Base-by-base conservation (phyloP, 2,888 invertebrate genomes). In the Bugula neritina region DNA sequence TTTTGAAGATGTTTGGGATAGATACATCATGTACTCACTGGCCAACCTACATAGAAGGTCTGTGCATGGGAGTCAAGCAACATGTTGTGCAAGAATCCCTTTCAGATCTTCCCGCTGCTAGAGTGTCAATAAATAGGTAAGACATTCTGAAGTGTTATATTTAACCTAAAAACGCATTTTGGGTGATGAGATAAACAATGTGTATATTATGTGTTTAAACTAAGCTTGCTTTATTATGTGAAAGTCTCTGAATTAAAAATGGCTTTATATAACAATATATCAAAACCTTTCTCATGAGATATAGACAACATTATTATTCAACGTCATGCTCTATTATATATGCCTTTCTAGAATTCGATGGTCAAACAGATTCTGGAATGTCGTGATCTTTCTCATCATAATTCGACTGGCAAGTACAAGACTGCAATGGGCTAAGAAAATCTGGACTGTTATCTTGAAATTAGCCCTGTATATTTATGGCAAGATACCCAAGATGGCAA, bases 41-140 rank as follows among this genome's bases (percentile, higher is more conserved):
- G 84, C 76, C 78, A 3, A 76, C 78, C 2, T 84, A 84, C 77
- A 80, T 83, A 75, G 80, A 83, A 75, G 77, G 78, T 63, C 83
- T 81, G 75, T 81, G 81, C 71, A 77, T 82, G 10, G 84, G 84
- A 13, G 80, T 81, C 31, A 83, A 84, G 75, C 78, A 78, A 72
- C 83, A 78, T 77, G 77, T 84, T 1, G 75, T 84, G 72, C 81
- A 83, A 70, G 84, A 84, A 73, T 80, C 82, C 69, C 73, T 80
- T 10, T 76, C 79, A 17, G 77, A 79, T 34, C 74, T 84, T 29
- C 82, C 81, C 5, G 77, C 79, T 69, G 84, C 84, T 0, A 77
- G 83, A 69, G 77, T 78, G 69, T 79, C 81, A 35, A 73, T 84
- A 54, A 78, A 76, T 71, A 82, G 79, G 83, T 83, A 73, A 43